Evolutionary conservation across 2,797 vertebrate genomes (phyloP).

Genomic region (Cyprinodon diabolis): DNA sequence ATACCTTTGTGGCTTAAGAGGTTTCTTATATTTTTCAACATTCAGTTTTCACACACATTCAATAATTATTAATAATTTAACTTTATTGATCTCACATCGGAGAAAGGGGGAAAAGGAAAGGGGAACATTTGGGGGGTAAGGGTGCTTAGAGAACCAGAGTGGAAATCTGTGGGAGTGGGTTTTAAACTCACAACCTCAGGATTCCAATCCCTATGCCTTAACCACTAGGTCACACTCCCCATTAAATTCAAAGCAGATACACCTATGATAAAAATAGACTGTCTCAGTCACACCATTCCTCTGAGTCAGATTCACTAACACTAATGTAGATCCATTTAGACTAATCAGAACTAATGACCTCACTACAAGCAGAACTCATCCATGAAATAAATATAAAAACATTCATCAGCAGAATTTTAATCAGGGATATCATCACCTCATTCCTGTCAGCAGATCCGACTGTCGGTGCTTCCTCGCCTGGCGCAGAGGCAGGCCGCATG

Average conservation of each 20-base stretch:
- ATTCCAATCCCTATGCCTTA: too few species aligned
- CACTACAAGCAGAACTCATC: constrained; percentile 22
- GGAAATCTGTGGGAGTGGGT: too few species aligned
- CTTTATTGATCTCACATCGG: too few species aligned
- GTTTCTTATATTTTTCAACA: background rate
- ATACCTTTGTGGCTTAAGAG: background rate
- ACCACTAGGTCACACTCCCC: too few species aligned
- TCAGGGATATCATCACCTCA: constrained; percentile 81
- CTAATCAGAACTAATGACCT: background rate
- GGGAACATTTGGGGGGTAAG: too few species aligned
- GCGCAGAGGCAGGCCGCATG: constrained; percentile 81
- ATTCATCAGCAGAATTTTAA: background rate
- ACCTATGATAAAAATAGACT: background rate
- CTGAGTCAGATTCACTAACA: background rate
- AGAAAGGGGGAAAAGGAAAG: too few species aligned
- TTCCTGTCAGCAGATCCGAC: constrained; percentile 84
- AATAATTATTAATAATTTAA: too few species aligned
- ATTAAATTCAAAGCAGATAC: background rate
- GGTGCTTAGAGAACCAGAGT: too few species aligned
- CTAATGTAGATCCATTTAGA: background rate
- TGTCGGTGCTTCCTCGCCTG: constrained; percentile 82
- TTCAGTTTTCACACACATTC: background rate
- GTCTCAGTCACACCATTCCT: background rate
- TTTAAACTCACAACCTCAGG: too few species aligned
- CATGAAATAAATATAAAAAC: background rate